Conservation (phyloP, 1,140 invertebrate species). For the Plutomurus gul region DNA sequence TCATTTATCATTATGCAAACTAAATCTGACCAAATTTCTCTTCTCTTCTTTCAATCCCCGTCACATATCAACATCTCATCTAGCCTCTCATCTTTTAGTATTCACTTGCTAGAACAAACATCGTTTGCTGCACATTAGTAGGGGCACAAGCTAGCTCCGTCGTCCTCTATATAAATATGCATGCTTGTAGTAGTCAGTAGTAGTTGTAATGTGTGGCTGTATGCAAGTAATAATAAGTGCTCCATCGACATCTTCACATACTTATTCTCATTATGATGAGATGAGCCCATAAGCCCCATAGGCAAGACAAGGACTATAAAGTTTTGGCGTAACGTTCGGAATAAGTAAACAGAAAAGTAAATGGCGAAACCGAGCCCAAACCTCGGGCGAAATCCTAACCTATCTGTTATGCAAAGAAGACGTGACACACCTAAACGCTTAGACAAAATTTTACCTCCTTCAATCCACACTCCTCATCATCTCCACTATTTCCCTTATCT, state of each 20-base stretch:
- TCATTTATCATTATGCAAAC: constrained; percentile 20
- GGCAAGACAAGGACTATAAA: not conserved
- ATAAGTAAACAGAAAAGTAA: constrained; percentile 11
- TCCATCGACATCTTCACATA: not conserved
- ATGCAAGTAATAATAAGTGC: too few species aligned
- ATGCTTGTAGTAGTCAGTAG: not conserved
- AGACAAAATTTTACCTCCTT: not conserved
- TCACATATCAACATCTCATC: not conserved
- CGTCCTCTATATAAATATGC: too few species aligned
- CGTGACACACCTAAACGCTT: constrained; percentile 12
- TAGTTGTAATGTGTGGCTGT: too few species aligned
- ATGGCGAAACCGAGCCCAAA: not conserved
- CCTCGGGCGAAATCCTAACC: constrained; percentile 11
- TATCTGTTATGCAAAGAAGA: constrained; percentile 25
- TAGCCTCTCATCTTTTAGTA: not conserved
- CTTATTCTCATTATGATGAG: not conserved
- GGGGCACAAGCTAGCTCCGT: too few species aligned
- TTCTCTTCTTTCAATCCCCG: not conserved
- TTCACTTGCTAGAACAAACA: too few species aligned
- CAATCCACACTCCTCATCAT: too few species aligned
- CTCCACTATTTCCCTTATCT: too few species aligned
- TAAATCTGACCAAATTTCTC: not conserved
- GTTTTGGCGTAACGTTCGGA: constrained; percentile 3
- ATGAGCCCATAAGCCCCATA: constrained; percentile 7
- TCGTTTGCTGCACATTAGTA: too few species aligned